Base-by-base conservation (phyloP, 2,888 invertebrate species). In the Dynastes hyllus region DNA sequence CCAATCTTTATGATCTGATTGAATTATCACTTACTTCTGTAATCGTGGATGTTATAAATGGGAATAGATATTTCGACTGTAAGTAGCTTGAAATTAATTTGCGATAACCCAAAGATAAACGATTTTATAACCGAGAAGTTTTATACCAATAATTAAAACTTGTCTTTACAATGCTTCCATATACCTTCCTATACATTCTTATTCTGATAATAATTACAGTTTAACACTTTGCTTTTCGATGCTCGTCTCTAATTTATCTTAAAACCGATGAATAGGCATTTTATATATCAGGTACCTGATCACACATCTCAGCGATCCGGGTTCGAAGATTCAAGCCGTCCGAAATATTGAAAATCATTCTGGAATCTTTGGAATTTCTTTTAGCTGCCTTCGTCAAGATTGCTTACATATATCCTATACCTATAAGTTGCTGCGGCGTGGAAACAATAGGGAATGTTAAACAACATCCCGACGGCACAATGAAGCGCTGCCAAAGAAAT, bases 251-350 rank as follows among this genome's bases (percentile, higher is more conserved):
- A 86, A 86, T 88, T 87, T 88, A 87, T 88, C 84, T 88, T 88
- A 88, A 88, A 88, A 86, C 85, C 85, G 85, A 88, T 89, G 88
- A 89, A 86, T 87, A 86, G 86, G 87, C 87, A 87, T 83, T 88
- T 88, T 86, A 82, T 82, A 81, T 63, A 81, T 78, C 81, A 80
- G 86, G 86, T 87, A 85, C 85, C 86, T 86, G 87, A 86, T 87
- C 86, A 85, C 84, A 83, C 83, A 83, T 75, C 61, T n/a, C 13
- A 61, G 22, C 61, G 67, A 22, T 27, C 69, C 40, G 67, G 58
- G 83, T 16, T 22, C 6, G 80, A 83, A 84, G 84, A 86, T 85
- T 83, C 82, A 77, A 86, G 85, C 85, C 86, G 85, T 84, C 84
- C 81, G 84, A 83, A 84, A 87, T 87, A 84, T 86, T 85, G 84